Base-by-base conservation (phyloP, 2,113 vertebrate genomes). In the Myxocyprinus asiaticus region DNA sequence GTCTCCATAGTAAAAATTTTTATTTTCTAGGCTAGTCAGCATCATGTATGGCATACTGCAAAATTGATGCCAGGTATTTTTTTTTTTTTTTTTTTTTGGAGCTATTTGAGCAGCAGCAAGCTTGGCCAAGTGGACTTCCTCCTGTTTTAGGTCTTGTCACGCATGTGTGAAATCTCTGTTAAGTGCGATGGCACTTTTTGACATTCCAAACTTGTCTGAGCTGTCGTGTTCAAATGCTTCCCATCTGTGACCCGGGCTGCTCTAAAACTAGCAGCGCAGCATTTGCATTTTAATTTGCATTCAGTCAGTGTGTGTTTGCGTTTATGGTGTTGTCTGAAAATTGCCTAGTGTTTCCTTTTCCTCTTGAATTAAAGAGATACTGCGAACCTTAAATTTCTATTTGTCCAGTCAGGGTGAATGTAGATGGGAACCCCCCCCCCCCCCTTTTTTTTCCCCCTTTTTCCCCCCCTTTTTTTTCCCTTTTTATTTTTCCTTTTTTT, bases 251-350 rank as follows among this genome's bases (percentile, higher is more conserved):
- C 70, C 84, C 77, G 83, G 70, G 84, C 79, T 89, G 89, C 89
- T 85, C 84, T 80, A 79, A 86, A 86, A 88, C 87, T 87, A 78
- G 84, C 88, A 87, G 86, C 53, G 84, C 84, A 77, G 82, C 84
- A 93, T 93, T 92, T 90, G 91, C 92, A 92, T 92, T 93, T 92
- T 91, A 91, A 92, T 93, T 91, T 86, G 83, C 84, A 86, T 86
- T 91, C 88, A 89, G 88, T 91, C 90, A 90, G 87, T 53, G 48
- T 33, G 17, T 78, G 15, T 61, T 67, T 62, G 76, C 45, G 11
- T 78, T 67, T 62, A 61, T 70, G 77, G 68, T 47, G 44, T 59
- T 45, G 42, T 82, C 82, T 1, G 79, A 81, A 87, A 68, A 87
- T 90, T 88, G 87, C 87, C 80, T 82, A 62, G 79, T 89, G 85